A percentile compares a stretch with the other conserved stretches of the same genome.
Evolutionary conservation across 2,888 invertebrate genomes (phyloP).

Genomic region (Podotricha telesiphe): DNA sequence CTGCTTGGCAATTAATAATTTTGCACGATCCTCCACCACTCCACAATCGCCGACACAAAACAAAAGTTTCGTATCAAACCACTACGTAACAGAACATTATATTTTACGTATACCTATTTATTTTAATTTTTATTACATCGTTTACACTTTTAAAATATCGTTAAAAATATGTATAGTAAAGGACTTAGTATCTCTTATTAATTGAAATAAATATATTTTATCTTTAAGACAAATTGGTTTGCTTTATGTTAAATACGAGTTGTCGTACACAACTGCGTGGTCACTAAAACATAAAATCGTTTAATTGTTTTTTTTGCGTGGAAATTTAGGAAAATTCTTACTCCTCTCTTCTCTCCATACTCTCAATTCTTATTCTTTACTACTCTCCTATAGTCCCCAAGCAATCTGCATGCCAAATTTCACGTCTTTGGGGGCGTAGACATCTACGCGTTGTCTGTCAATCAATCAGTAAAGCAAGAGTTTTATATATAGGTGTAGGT

Average conservation of each 20-base stretch:
- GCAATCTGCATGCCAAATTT: too few species aligned
- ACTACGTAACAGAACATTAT: constrained; percentile 25
- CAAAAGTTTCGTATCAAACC: constrained; percentile 31
- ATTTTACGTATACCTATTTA: constrained; percentile 18
- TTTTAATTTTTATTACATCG: constrained; percentile 21
- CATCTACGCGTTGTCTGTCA: too few species aligned
- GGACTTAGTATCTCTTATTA: neutral
- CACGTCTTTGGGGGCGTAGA: too few species aligned
- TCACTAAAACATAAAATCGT: neutral
- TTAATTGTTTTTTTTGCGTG: too few species aligned
- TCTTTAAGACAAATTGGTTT: neutral
- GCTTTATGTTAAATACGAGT: neutral
- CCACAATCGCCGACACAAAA: constrained; percentile 52
- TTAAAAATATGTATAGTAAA: constrained; percentile 3
- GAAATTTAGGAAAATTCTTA: too few species aligned
- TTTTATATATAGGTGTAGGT: too few species aligned
- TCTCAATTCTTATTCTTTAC: too few species aligned
- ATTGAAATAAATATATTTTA: neutral
- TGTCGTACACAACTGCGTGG: neutral
- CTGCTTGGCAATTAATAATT: constrained; percentile 72
- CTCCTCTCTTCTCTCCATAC: too few species aligned
- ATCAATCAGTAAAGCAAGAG: too few species aligned
- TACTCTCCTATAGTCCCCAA: too few species aligned
- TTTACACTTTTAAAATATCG: constrained; percentile 12
- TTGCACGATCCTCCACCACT: constrained; percentile 68